Evolutionary conservation across 2,888 invertebrate genomes (phyloP), one percentile per base, ranked within the genome.

Genomic region (Drosophila algonquin): DNA sequence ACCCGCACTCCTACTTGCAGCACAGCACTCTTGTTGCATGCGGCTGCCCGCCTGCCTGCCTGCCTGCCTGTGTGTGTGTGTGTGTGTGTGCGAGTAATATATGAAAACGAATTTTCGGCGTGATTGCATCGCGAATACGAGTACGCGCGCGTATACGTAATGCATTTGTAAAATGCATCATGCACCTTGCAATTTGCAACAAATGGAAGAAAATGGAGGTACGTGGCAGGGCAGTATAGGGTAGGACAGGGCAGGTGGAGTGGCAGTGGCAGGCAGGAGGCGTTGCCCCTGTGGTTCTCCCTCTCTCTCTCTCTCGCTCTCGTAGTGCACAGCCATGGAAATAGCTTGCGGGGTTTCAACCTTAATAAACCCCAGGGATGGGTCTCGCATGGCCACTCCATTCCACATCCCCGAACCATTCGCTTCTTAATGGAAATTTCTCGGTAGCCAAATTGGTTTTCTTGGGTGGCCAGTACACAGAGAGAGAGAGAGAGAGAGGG

Each of bases 31-130:
- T 40, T 14, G 14, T 40, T 40, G 40, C 40, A 40, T 40, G 40
- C n/a, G 6, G 14, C 40, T 40, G 40, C 14, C 40, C 9, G 32
- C 32, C 32, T 32, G 10, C 10, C 0, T 35, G 32, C 32, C 32
- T 32, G 10, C 10, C 0, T 35, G 16, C 1, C 2, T 53, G 32
- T 54, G 4, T 48, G 24, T 46, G 24, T 53, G 32, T 54, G 4
- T 48, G 24, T 46, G 24, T 18, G 47, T 57, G 44, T 51, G 63
- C 44, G 71, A 48, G 53, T 71, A 61, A 73, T 69, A 69, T 74
- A 75, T 70, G 60, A 70, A 53, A 73, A 54, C 73, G 76, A 76
- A 73, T 73, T 73, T 73, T 73, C 76, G 76, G 73, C 73, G 57
- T 73, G 73, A 73, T 73, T 73, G 62, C 73, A 70, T 76, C 72